Evolutionary conservation across 2,888 invertebrate genomes (phyloP).

Genomic region (Alitta virens): DNA sequence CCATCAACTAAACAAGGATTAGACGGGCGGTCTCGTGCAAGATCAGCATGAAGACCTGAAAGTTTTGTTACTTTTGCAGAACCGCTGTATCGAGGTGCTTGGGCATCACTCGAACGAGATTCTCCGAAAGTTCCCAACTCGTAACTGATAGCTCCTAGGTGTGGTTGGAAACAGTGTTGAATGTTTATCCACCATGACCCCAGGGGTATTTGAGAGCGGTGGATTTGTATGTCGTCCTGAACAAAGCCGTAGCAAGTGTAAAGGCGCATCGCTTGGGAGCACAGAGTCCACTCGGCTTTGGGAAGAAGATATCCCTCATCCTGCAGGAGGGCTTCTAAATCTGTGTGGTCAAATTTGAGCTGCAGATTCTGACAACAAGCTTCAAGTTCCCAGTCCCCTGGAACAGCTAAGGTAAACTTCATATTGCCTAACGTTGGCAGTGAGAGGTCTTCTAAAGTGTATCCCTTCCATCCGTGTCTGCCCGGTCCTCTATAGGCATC

Average conservation of each 20-base stretch:
- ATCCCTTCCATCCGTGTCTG: conserved; percentile 7
- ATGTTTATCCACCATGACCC: conserved; percentile 12
- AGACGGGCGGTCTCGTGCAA: not conserved
- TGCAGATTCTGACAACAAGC: conserved; percentile 10
- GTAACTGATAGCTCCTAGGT: not conserved
- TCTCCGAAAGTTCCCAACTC: conserved; percentile 11
- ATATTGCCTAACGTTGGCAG: conserved; percentile 5
- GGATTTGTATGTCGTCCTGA: not conserved
- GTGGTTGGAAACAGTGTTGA: conserved; percentile 7
- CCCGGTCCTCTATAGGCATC: conserved; percentile 3
- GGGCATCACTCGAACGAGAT: not conserved
- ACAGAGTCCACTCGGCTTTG: conserved; percentile 12
- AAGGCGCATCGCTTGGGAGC: conserved; percentile 3
- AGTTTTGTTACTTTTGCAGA: not conserved
- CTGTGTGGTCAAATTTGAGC: conserved; percentile 3
- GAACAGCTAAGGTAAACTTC: conserved; percentile 9
- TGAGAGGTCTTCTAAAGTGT: conserved; percentile 1
- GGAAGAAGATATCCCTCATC: conserved; percentile 7
- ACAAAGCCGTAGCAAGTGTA: conserved; percentile 10
- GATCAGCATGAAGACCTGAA: not conserved
- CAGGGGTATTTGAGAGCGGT: not conserved
- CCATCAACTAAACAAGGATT: conserved; percentile 11
- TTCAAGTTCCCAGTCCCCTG: not conserved
- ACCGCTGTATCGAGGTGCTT: conserved; percentile 9
- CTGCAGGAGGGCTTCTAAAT: not conserved